These are phyloP conservation scores for Numida meleagris DNA, from an alignment of 2,113 vertebrate genomes.

Conservation along the genomic window DNA sequence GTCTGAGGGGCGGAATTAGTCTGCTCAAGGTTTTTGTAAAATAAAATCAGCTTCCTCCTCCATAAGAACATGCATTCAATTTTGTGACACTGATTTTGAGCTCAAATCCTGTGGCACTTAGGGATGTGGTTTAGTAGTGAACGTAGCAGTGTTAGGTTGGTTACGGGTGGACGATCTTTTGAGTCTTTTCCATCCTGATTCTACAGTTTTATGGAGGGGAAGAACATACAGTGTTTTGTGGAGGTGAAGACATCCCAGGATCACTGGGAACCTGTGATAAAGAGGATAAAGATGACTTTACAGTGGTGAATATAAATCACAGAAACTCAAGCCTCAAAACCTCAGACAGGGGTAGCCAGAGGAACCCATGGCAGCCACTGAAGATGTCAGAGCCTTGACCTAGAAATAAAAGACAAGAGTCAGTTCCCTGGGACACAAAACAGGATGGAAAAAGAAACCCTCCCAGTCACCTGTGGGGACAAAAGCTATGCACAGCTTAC, in stretches of 20 bases:
- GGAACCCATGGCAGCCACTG: background rate
- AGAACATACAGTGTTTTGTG: fast-evolving
- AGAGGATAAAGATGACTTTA: background rate
- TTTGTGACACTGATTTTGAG: background rate
- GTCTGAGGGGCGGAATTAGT: background rate
- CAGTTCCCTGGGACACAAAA: background rate
- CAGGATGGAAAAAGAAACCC: background rate
- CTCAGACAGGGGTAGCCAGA: background rate
- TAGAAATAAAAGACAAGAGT: background rate
- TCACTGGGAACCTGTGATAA: background rate
- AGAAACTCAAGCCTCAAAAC: background rate
- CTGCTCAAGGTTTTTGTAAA: background rate
- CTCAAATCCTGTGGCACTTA: background rate
- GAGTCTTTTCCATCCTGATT: background rate
- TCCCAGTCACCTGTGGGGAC: fast-evolving
- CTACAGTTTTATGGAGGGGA: background rate
- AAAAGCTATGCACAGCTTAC: background rate
- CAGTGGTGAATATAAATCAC: background rate
- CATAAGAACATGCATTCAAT: background rate
- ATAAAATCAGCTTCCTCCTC: background rate
- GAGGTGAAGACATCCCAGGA: background rate
- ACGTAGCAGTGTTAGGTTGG: background rate
- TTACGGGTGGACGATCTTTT: background rate
- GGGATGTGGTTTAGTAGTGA: background rate
- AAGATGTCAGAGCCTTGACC: background rate